Base-by-base conservation (phyloP, 2,113 vertebrate species). In the Phrynosoma blainvillii region DNA sequence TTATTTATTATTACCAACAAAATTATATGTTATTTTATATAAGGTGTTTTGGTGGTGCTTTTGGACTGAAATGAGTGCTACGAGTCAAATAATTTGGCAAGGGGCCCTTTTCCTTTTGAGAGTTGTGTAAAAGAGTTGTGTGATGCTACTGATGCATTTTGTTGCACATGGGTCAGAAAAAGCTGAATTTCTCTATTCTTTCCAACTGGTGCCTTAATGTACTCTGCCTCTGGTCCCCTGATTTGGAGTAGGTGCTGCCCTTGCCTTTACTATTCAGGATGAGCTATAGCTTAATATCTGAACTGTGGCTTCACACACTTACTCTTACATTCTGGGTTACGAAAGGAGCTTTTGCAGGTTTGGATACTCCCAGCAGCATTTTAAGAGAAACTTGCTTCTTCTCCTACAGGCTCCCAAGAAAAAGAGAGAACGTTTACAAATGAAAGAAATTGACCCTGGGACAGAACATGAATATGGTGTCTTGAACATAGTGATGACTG, bases 401-500 rank as follows among this genome's bases (percentile, higher is more conserved):
- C 84, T 52, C 14, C n/a, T 84, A 2, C 65, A 95, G 82, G 2
- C 4, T 90, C 66, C 78, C 76, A 98, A 96, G 94, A 98, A 93
- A 93, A 99, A 84, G 86, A 98, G 93, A 84, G 97, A 96, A 1
- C 97, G 82, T 70, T 25, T 94, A 0, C 97, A 97, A 91, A 93
- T 97, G 95, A 98, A 96, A 88, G 82, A 90, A 81, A 97, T 98
- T 54, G 89, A 95, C 12, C 0, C 82, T 2, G 96, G 96, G 0
- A 98, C 98, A 0, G 95, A 97, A 11, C 86, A 95, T 0, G 94
- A 96, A 56, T 98, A 98, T 27, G 98, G 98, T 2, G 90, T 96
- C n/a, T 52, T 99, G 91, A 99, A 98, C 65, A 94, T 99, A 77
- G 95, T 92, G 1, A 92, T 99, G 89, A 98, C 96, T 0, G 98